Conservation (phyloP, 2,797 vertebrate species). For the Peromyscus aztecus region DNA sequence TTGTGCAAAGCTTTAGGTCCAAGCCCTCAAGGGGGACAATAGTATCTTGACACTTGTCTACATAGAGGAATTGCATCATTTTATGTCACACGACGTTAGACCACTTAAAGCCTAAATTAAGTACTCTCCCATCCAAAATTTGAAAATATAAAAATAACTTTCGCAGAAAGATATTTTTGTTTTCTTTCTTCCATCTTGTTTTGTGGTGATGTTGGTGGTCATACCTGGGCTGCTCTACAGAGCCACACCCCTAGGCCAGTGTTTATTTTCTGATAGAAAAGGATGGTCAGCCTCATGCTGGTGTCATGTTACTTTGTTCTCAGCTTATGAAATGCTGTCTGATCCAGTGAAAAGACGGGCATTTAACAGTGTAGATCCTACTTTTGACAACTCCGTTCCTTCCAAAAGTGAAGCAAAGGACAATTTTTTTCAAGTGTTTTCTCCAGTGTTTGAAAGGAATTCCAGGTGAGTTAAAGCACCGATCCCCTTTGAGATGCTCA, state of each 20-base stretch:
- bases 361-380: conserved; percentile 98
- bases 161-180: neutral
- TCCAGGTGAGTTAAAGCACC: conserved; percentile 90
- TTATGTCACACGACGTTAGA: neutral
- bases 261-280: conserved; percentile 37
- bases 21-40: neutral
- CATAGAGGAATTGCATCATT: neutral
- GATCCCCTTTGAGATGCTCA: neutral
- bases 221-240: neutral
- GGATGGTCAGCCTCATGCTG: neutral
- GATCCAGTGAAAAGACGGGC: conserved; percentile 97
- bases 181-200: neutral
- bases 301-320: conserved; percentile 68
- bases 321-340: conserved; percentile 97
- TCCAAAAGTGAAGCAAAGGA: conserved; percentile 97
- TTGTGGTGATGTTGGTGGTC: neutral
- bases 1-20: neutral
- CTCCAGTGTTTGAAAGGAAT: conserved; percentile 96
- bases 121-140: neutral
- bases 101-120: neutral
- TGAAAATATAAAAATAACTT: conserved; percentile 40
- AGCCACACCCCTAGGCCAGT: neutral
- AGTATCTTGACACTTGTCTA: conserved; percentile 9
- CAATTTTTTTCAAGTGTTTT: conserved; percentile 95
- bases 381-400: conserved; percentile 96